These are phyloP conservation scores for Drosophila baimaii DNA, from an alignment of 1,140 invertebrate genomes.

Conservation along the genomic window DNA sequence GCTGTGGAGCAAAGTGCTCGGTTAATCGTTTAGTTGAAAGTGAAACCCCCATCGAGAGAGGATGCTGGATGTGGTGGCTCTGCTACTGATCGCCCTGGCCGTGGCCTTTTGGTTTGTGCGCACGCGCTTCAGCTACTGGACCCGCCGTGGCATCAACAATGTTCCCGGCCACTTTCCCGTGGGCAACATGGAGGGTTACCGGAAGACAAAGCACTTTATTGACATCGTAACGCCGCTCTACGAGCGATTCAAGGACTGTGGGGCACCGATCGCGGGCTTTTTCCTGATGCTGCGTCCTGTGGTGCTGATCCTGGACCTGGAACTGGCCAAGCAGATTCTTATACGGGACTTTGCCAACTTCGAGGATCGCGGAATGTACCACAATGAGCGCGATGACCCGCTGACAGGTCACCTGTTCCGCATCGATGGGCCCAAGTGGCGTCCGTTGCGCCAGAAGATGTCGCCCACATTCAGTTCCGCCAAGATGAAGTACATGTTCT, in stretches of 20 bases:
- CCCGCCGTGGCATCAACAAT: constrained; percentile 77
- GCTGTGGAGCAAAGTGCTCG: background rate
- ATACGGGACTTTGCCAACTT: constrained; percentile 87
- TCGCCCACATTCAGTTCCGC: constrained; percentile 86
- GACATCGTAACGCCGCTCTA: constrained; percentile 69
- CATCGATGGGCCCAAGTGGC: constrained; percentile 86
- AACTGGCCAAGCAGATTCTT: constrained; percentile 85
- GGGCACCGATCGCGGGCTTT: constrained; percentile 65
- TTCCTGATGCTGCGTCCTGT: constrained; percentile 63
- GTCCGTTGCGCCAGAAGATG: constrained; percentile 86
- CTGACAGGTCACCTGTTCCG: constrained; percentile 85
- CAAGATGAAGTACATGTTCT: constrained; percentile 87
- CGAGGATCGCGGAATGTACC: constrained; percentile 85
- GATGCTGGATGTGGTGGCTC: constrained; percentile 65
- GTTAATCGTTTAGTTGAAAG: constrained; percentile 50
- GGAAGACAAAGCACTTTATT: constrained; percentile 57
- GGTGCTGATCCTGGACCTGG: constrained; percentile 66
- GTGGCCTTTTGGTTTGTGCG: constrained; percentile 62
- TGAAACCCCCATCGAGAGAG: constrained; percentile 22
- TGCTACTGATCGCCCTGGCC: constrained; percentile 52
- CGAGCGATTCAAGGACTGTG: constrained; percentile 56
- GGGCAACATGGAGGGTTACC: constrained; percentile 61
- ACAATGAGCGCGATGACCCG: constrained; percentile 85
- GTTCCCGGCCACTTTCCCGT: constrained; percentile 51
- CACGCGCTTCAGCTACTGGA: constrained; percentile 84